These are phyloP conservation scores for Callinectes sapidus DNA, from an alignment of 2,888 invertebrate species.

Conservation along the genomic window DNA sequence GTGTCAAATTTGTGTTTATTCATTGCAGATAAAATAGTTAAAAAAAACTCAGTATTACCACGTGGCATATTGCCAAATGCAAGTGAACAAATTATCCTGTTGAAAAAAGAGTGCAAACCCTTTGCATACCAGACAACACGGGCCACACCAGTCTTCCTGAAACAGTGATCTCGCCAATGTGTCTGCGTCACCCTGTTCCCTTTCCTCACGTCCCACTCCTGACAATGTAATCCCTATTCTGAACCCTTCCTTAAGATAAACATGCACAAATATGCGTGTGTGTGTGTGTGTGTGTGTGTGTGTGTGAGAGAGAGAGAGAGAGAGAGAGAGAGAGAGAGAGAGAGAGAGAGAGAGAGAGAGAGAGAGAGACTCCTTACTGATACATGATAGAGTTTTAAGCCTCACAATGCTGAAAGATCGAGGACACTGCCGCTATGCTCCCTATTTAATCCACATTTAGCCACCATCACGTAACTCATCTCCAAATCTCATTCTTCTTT, in stretches of 20 bases:
- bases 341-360: neutral
- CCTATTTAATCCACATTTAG: conserved; percentile 18
- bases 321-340: neutral
- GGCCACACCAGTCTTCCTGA: neutral
- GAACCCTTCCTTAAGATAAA: neutral
- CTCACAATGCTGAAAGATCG: neutral
- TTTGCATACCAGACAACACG: neutral
- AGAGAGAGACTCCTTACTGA: neutral
- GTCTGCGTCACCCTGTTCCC: neutral
- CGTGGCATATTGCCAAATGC: neutral
- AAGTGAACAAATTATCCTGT: neutral
- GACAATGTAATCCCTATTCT: neutral
- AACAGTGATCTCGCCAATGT: neutral
- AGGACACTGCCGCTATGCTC: neutral
- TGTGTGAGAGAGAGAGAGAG: neutral
- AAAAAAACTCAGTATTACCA: neutral
- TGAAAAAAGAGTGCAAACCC: neutral
- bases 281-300: conserved; percentile 47
- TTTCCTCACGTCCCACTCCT: neutral
- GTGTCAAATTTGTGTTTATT: neutral
- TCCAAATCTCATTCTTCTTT: neutral
- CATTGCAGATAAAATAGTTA: neutral
- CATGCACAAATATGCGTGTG: conserved; percentile 40
- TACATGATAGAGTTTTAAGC: neutral
- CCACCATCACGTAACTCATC: neutral